Evolutionary conservation across 1,140 invertebrate genomes (phyloP).

Genomic region (Rhopalosiphum padi): DNA sequence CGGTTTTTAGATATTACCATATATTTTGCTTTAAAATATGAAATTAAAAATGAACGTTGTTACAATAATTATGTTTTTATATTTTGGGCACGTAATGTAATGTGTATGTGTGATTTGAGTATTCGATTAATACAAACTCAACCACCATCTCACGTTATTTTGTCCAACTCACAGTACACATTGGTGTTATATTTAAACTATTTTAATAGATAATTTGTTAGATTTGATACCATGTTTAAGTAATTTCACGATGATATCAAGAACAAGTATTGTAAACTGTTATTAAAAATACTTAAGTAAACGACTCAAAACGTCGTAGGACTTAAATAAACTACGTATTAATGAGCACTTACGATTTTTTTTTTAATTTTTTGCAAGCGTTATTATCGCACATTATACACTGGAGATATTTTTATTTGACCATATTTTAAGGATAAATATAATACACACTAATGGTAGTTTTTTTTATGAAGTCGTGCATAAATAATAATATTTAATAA

Average conservation of each 20-base stretch:
- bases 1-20: too few relatives aligned
- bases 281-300: not conserved
- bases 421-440: not conserved
- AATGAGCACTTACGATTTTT: not conserved
- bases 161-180: not conserved
- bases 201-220: not conserved
- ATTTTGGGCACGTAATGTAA: not conserved
- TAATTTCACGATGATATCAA: not conserved
- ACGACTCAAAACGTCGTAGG: not conserved
- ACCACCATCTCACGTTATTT: too few relatives aligned
- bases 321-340: not conserved
- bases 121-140: too few relatives aligned
- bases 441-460: not conserved
- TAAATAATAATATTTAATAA: conserved; percentile 11
- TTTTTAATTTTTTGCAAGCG: not conserved
- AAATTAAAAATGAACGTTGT: too few relatives aligned
- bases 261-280: not conserved
- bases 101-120: not conserved
- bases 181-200: not conserved
- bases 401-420: not conserved
- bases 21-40: too few relatives aligned
- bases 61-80: too few relatives aligned
- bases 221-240: too few relatives aligned
- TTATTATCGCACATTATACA: not conserved
- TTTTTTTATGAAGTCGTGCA: not conserved